Evolutionary conservation across 2,113 vertebrate genomes (phyloP).

Genomic region (Myrmophylax atrothorax): DNA sequence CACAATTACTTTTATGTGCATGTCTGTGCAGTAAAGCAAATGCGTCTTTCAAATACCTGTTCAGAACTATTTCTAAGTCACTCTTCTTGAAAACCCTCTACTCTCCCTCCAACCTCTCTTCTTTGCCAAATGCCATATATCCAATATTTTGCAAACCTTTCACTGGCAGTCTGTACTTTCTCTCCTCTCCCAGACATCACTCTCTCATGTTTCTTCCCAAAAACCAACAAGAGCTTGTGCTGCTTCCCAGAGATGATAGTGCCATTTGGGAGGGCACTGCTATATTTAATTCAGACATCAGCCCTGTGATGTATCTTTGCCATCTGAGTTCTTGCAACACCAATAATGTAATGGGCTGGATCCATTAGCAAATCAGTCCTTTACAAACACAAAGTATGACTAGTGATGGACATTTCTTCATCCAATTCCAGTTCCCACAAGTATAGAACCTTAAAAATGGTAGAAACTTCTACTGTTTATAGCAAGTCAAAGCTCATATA

Average conservation of each 20-base stretch:
- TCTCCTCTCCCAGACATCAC: not conserved
- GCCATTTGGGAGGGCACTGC: not conserved
- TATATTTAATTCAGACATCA: conserved; percentile 41
- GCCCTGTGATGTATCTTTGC: conserved; percentile 1
- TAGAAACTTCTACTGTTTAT: not conserved
- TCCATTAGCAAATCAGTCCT: not conserved
- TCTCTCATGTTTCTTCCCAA: not conserved
- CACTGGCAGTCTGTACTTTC: not conserved
- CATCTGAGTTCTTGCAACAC: not conserved
- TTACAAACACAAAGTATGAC: not conserved
- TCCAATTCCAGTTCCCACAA: not conserved
- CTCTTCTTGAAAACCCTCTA: not conserved
- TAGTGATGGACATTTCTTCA: not conserved
- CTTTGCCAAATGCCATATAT: rapidly evolving
- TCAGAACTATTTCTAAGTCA: not conserved
- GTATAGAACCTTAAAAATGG: not conserved
- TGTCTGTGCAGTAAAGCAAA: not conserved
- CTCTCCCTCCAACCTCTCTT: not conserved
- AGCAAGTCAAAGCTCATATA: not conserved
- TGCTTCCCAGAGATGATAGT: not conserved
- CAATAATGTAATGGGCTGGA: not conserved
- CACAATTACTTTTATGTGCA: not conserved
- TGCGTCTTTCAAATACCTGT: not conserved
- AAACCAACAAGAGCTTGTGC: not conserved
- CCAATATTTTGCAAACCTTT: not conserved